Percentiles rank a stretch among this genome's conserved stretches.
Evolutionary conservation across 2,888 invertebrate species (phyloP).

Genomic region (Caenorhabditis uteleia): DNA sequence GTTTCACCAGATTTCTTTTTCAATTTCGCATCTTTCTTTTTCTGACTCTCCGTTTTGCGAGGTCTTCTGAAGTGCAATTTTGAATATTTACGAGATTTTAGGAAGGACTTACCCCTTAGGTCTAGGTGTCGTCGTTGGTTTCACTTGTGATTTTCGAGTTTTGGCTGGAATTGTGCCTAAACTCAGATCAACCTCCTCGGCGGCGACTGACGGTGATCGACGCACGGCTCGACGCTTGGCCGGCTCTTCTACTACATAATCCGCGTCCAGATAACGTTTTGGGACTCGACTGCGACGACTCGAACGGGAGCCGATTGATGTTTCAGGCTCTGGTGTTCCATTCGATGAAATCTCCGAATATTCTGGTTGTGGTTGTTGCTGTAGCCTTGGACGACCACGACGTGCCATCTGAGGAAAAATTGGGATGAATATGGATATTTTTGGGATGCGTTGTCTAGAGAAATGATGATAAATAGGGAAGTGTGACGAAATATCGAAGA

Average conservation of each 20-base stretch:
- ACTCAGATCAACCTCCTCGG: too few relatives aligned
- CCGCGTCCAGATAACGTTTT: conserved; percentile 26
- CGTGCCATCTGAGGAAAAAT: conserved; percentile 18
- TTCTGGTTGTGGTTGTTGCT: background rate
- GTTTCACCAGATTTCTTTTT: conserved; percentile 1
- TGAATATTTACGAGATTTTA: background rate
- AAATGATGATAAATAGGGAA: too few relatives aligned
- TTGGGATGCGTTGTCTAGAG: too few relatives aligned
- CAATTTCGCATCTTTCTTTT: conserved; percentile 10
- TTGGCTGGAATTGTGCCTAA: background rate
- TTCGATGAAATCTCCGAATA: background rate
- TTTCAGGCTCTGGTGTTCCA: too few relatives aligned
- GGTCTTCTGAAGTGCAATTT: conserved; percentile 8
- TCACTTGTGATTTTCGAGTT: background rate
- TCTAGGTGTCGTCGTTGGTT: conserved; percentile 3
- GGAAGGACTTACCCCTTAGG: conserved; percentile 5
- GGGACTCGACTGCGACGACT: conserved; percentile 28
- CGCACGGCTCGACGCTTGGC: too few relatives aligned
- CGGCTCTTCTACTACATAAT: conserved; percentile 8
- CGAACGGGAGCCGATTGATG: too few relatives aligned
- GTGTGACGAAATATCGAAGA: conserved; percentile 5
- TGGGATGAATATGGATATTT: background rate
- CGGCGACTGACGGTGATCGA: conserved; percentile 5
- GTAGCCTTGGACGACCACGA: conserved; percentile 18
- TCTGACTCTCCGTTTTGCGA: conserved; percentile 10